phyloP scores from a whole-genome alignment of 1,140 invertebrate genomes.

The Orius insidiosus region DNA sequence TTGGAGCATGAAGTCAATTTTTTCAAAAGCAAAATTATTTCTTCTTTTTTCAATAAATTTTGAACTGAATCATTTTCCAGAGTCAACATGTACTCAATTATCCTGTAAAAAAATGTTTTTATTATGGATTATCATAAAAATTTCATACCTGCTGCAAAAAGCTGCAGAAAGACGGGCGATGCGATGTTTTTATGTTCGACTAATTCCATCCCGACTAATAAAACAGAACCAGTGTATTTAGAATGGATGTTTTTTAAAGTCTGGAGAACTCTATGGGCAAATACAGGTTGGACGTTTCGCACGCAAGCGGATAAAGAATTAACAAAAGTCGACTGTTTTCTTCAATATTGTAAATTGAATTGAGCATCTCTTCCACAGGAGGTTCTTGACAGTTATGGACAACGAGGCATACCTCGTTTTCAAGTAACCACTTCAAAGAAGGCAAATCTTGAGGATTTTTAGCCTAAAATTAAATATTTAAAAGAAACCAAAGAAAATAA shows the following conservation, averaged over 20 bases:
- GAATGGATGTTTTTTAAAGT: slow-evolving; percentile 48
- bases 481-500: slow-evolving; percentile 15
- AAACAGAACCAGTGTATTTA: slow-evolving; percentile 41
- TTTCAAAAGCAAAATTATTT: slow-evolving; percentile 34
- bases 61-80: slow-evolving; percentile 30
- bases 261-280: slow-evolving; percentile 33
- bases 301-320: slow-evolving; percentile 5
- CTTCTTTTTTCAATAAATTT: slow-evolving; percentile 37
- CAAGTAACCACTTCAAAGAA: slow-evolving; percentile 35
- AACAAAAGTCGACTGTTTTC: slow-evolving; percentile 9
- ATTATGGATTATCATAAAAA: slow-evolving; percentile 1
- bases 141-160: slow-evolving; percentile 30
- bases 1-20: slow-evolving; percentile 7
- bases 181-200: slow-evolving; percentile 38
- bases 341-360: slow-evolving; percentile 5
- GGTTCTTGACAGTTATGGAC: slow-evolving; percentile 29
- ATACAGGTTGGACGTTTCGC: background rate
- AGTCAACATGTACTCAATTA: slow-evolving; percentile 41
- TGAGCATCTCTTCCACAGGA: slow-evolving; percentile 13
- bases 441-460: slow-evolving; percentile 36
- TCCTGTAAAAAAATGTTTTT: slow-evolving; percentile 19
- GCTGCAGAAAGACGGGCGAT: slow-evolving; percentile 38
- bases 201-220: slow-evolving; percentile 41
- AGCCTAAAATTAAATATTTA: slow-evolving; percentile 27
- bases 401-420: slow-evolving; percentile 34